phyloP scores from a whole-genome alignment of 2,888 invertebrate species.

The Oligia fasciuncula region DNA sequence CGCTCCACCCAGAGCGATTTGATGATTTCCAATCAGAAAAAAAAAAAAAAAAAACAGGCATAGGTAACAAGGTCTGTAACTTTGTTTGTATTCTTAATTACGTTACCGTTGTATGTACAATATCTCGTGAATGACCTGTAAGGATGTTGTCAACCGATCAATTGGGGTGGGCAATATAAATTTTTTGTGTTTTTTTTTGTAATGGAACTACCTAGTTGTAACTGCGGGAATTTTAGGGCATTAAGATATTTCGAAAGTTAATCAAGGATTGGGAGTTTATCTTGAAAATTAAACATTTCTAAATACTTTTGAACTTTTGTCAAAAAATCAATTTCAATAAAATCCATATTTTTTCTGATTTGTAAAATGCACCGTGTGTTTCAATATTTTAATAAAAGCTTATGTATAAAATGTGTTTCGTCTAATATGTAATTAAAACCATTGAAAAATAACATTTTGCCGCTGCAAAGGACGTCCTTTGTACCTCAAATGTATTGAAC shows the following conservation, averaged over 20 bases:
- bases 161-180: not conserved
- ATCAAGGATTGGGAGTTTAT: not conserved
- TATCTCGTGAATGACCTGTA: too few relatives aligned
- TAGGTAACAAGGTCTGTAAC: not conserved
- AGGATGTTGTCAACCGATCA: not conserved
- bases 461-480: conserved; percentile 24
- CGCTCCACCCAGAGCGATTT: too few relatives aligned
- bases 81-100: not conserved
- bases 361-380: not conserved
- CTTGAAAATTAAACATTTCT: not conserved
- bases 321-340: not conserved
- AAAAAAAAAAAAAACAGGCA: too few relatives aligned
- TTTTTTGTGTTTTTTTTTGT: not conserved
- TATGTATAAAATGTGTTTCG: not conserved
- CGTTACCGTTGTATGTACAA: not conserved
- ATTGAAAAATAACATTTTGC: conserved; percentile 1
- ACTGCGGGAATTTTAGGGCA: not conserved
- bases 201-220: not conserved
- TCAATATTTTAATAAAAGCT: not conserved
- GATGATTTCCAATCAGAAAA: too few relatives aligned
- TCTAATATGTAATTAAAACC: not conserved
- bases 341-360: not conserved
- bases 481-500: conserved; percentile 66
- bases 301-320: not conserved
- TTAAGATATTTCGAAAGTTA: not conserved